Conservation (phyloP, 2,113 vertebrate species). For the Gymnarchus niloticus region DNA sequence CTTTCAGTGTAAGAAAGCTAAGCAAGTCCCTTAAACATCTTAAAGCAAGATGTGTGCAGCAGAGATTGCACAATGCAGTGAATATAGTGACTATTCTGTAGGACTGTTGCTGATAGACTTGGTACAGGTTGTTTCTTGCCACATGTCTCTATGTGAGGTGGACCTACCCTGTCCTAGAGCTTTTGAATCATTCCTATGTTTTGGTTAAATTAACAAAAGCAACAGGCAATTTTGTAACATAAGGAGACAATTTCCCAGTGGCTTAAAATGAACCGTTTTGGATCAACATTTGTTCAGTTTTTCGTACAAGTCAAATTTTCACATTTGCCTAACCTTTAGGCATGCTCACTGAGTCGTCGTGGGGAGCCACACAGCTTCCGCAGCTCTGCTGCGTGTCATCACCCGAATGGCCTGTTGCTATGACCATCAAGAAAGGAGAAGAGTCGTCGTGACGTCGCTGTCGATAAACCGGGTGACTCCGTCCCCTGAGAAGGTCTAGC, state of each 20-base stretch:
- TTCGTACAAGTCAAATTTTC: neutral
- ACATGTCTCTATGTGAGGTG: neutral
- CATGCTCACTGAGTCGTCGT: neutral
- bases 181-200: neutral
- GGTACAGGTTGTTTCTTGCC: neutral
- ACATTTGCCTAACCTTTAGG: neutral
- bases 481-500: neutral
- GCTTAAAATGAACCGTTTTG: neutral
- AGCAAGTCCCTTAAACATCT: neutral
- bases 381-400: neutral
- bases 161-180: neutral
- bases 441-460: too few relatives aligned
- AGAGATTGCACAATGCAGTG: neutral
- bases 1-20: neutral
- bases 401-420: neutral
- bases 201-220: neutral
- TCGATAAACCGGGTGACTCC: neutral
- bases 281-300: neutral
- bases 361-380: neutral
- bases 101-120: neutral
- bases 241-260: neutral
- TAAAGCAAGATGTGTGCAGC: neutral
- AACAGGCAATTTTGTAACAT: neutral
- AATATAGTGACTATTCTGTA: neutral
- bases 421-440: neutral